A percentile compares a stretch with the other conserved stretches of the same genome.
Evolutionary conservation across 1,140 invertebrate genomes (phyloP).

Genomic region (Schlechtendalia chinensis): DNA sequence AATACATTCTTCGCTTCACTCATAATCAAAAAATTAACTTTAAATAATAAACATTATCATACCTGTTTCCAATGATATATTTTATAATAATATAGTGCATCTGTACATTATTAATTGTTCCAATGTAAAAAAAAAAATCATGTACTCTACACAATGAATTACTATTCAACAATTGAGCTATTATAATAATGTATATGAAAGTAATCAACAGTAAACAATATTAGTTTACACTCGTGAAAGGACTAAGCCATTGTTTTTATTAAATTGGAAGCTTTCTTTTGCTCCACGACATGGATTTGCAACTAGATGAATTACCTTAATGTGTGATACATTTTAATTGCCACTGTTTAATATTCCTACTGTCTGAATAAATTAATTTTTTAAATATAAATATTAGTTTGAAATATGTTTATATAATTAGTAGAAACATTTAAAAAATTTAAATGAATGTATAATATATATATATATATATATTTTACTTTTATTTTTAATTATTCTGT

Average conservation of each 20-base stretch:
- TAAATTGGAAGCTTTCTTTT: constrained; percentile 24
- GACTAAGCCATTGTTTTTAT: constrained; percentile 11
- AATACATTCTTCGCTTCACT: not conserved
- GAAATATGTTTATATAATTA: not conserved
- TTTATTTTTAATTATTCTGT: too few relatives aligned
- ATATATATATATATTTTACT: too few relatives aligned
- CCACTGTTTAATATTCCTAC: constrained; percentile 1
- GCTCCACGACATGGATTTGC: not conserved
- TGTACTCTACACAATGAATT: not conserved
- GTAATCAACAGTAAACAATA: constrained; percentile 20
- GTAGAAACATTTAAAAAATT: too few relatives aligned
- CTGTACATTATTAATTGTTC: not conserved
- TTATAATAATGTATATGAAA: constrained; percentile 16
- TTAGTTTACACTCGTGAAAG: constrained; percentile 9
- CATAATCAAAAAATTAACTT: not conserved
- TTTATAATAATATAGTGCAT: not conserved
- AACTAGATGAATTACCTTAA: not conserved
- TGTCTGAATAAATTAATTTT: not conserved
- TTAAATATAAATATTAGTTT: not conserved
- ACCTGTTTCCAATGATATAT: not conserved
- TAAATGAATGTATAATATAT: too few relatives aligned
- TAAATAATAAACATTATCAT: not conserved
- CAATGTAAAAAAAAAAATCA: not conserved
- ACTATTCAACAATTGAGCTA: constrained; percentile 3
- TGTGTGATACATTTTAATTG: constrained; percentile 1